phyloP scores from a whole-genome alignment of 2,113 vertebrate species.

The Macaca fascicularis region T2T-MFA8v1.1 NC_088377.1:108561001-108561500 shows the following conservation, averaged over 20 bases:
- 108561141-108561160: too few relatives aligned
- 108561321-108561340: neutral
- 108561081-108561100: too few relatives aligned
- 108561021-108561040: too few relatives aligned
- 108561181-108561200: neutral
- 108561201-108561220: neutral
- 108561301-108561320: neutral
- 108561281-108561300: neutral
- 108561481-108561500: neutral
- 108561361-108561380: fast-evolving
- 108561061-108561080: too few relatives aligned
- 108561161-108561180: neutral
- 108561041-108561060: too few relatives aligned
- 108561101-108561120: too few relatives aligned
- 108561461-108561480: fast-evolving
- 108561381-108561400: too few relatives aligned
- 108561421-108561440: neutral
- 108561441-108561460: neutral
- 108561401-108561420: neutral
- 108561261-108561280: neutral
- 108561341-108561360: neutral
- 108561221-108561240: neutral
- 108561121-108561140: too few relatives aligned
- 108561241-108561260: neutral
- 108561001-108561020: too few relatives aligned